These are phyloP conservation scores for Hylia prasina DNA, from an alignment of 2,113 vertebrate genomes.

Conservation along the genomic window DNA sequence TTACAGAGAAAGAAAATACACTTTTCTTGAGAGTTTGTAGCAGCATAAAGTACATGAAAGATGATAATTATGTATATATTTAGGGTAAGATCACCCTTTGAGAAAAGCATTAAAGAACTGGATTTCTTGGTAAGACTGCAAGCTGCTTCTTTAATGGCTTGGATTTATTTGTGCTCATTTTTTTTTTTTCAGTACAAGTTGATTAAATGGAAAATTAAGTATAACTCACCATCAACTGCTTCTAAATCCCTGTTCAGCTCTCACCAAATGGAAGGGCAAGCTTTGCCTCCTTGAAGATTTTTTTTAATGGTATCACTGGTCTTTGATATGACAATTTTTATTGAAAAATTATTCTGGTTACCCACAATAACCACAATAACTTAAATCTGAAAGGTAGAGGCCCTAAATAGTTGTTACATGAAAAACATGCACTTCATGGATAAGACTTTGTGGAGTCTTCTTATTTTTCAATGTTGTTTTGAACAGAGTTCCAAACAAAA, in stretches of 20 bases:
- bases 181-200: background rate
- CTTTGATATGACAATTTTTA: background rate
- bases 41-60: background rate
- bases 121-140: background rate
- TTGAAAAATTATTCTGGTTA: background rate
- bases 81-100: background rate
- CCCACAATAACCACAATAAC: background rate
- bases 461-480: too few relatives aligned
- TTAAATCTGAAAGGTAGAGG: background rate
- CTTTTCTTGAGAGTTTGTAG: background rate
- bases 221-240: background rate
- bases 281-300: background rate
- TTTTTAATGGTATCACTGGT: background rate
- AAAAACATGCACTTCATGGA: background rate
- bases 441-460: background rate
- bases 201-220: background rate
- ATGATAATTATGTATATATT: background rate
- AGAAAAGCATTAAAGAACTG: background rate
- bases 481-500: background rate
- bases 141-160: background rate
- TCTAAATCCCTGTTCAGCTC: background rate
- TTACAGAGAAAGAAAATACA: background rate
- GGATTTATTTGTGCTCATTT: background rate
- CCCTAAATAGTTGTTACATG: background rate
- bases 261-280: background rate